A percentile compares a stretch with the other conserved stretches of the same genome.
These are phyloP conservation scores for Drosophila arawakana DNA, from an alignment of 1,140 invertebrate genomes.

Conservation along the genomic window DNA sequence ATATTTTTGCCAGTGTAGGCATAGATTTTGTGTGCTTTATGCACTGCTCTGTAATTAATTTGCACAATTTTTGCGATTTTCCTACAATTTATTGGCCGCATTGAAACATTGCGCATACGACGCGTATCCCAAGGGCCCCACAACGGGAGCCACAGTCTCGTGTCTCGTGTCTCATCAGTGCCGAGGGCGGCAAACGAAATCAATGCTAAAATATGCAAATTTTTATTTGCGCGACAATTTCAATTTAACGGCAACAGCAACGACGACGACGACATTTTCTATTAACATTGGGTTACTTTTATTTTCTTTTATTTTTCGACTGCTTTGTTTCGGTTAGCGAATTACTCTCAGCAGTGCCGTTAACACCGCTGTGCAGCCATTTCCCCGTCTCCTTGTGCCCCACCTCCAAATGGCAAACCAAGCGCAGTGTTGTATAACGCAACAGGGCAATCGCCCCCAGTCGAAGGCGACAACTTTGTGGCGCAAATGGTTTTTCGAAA, in stretches of 20 bases:
- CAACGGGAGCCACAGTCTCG: not conserved
- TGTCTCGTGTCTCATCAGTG: not conserved
- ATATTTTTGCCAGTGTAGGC: not conserved
- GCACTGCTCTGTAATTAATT: conserved; percentile 71
- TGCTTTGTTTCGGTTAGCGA: conserved; percentile 56
- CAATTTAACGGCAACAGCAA: conserved; percentile 74
- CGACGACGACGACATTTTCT: conserved; percentile 61
- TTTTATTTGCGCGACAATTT: conserved; percentile 84
- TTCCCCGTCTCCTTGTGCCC: not conserved
- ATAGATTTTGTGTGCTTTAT: conserved; percentile 57
- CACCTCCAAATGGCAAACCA: not conserved
- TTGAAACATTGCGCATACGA: conserved; percentile 64
- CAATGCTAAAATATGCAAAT: conserved; percentile 84
- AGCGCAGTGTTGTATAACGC: conserved; percentile 36
- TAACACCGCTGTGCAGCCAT: conserved; percentile 65
- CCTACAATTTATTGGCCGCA: conserved; percentile 69
- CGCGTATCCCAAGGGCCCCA: conserved; percentile 38
- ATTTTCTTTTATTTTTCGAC: not conserved
- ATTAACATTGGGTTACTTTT: conserved; percentile 65
- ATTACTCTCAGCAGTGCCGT: conserved; percentile 80
- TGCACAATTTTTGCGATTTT: conserved; percentile 54
- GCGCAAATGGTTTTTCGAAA: conserved; percentile 66
- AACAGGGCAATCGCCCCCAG: conserved; percentile 44
- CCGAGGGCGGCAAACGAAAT: conserved; percentile 44
- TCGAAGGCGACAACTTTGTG: not conserved